A percentile compares a stretch with the other conserved stretches of the same genome.
phyloP scores from a whole-genome alignment of 1,140 invertebrate species.

The Archivesica marissinica region DNA sequence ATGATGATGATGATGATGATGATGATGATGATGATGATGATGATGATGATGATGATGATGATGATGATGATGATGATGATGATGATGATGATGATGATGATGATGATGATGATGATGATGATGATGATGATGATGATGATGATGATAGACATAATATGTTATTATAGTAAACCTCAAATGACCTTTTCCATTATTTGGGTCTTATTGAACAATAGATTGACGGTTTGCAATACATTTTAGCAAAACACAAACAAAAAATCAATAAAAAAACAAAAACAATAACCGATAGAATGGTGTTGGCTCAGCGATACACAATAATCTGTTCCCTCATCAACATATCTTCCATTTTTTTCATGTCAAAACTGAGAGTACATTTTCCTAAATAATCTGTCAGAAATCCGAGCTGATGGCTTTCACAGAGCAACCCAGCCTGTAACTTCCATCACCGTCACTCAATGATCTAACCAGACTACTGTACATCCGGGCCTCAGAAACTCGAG shows the following conservation, averaged over 20 bases:
- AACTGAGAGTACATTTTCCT: slow-evolving; percentile 54
- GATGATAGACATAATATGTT: neutral
- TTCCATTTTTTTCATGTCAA: slow-evolving; percentile 44
- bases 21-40: neutral
- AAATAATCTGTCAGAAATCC: slow-evolving; percentile 41
- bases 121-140: slow-evolving; percentile 1
- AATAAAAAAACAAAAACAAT: neutral
- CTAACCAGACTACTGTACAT: slow-evolving; percentile 8
- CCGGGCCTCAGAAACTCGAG: slow-evolving; percentile 28
- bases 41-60: neutral
- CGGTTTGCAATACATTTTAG: too few species aligned
- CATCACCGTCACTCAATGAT: slow-evolving; percentile 2
- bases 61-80: neutral
- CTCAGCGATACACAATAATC: neutral
- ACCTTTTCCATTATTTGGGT: too few species aligned
- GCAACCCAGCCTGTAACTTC: neutral
- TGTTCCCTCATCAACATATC: slow-evolving; percentile 39
- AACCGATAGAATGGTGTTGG: too few species aligned
- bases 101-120: slow-evolving; percentile 39
- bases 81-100: slow-evolving; percentile 17
- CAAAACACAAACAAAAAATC: too few species aligned
- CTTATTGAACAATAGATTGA: too few species aligned
- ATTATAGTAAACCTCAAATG: neutral
- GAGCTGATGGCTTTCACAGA: slow-evolving; percentile 33
- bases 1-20: too few species aligned